Percentiles rank a stretch among this genome's conserved stretches.
Conservation (phyloP, 2,888 invertebrate genomes). For the Panzeria rudis region DNA sequence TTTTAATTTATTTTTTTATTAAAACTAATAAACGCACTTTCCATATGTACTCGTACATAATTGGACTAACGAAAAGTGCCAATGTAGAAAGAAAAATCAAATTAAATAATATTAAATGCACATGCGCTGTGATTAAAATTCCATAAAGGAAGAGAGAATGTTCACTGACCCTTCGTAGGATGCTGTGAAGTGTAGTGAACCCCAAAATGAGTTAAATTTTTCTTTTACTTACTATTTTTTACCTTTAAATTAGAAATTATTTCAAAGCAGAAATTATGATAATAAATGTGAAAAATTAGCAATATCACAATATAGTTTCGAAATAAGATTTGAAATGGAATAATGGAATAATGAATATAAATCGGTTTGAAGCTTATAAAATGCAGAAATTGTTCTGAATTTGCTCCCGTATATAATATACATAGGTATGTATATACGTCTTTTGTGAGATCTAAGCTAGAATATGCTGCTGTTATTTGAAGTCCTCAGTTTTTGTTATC, state of each 20-base stretch:
- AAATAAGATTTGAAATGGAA: no score
- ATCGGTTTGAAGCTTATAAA: no score
- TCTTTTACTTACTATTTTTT: not conserved
- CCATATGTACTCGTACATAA: constrained; percentile 26
- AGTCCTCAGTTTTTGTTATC: no score
- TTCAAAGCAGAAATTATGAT: constrained; percentile 21
- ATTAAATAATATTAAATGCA: constrained; percentile 72
- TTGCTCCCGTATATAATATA: no score
- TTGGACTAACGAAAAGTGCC: constrained; percentile 25
- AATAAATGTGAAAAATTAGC: constrained; percentile 1
- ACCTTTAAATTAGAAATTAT: not conserved
- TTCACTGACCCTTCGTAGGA: constrained; percentile 68
- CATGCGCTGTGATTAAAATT: constrained; percentile 71
- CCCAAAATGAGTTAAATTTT: constrained; percentile 21
- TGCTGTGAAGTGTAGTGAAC: constrained; percentile 70
- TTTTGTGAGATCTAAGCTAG: no score
- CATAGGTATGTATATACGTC: no score
- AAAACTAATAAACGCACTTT: constrained; percentile 16
- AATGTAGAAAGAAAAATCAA: constrained; percentile 50
- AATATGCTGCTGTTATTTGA: no score
- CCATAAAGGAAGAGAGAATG: constrained; percentile 64
- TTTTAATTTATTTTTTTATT: not conserved
- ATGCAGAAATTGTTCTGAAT: no score
- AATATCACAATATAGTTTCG: no score
- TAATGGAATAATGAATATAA: no score